Base-by-base conservation (phyloP, 2,113 vertebrate species). In the Sarotherodon lohbergeri region DNA sequence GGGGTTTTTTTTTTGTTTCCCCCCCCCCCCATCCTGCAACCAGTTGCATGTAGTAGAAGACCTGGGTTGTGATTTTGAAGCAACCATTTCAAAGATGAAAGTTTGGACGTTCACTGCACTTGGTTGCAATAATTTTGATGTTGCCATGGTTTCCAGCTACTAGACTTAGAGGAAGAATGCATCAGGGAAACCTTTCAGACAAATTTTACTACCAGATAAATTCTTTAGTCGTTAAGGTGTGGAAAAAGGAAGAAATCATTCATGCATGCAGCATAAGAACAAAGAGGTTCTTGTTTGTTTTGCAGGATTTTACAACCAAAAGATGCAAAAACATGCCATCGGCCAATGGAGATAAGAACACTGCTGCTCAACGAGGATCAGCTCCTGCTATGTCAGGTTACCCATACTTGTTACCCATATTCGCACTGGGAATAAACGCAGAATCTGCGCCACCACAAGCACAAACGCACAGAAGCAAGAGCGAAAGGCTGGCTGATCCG, bases 1-100 rank as follows among this genome's bases (percentile, higher is more conserved):
- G 27, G 27, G 13, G 66, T 27, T 46, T 0, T 6, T 2, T 46
- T 73, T 17, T 0, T 0, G 22, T 22, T 22, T 22, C 22, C 22
- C 22, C 27, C 27, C 27, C 27, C 27, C 27, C n/a, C 8, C 22
- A 27, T 46, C 46, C 16, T 73, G 41, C 8, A 24, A 73, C 41
- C 0, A 3, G 17, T 11, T 73, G 8, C 22, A 27, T 17, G 68
- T 16, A 46, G 39, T 10, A 24, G 39, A 27, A 73, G 41, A 73
- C 68, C 66, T 27, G 68, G 1, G 39, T 43, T 17, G 7, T 9
- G 13, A 17, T 16, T 73, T 4, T 16, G 24, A 17, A 73, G 68
- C 68, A 73, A 73, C 68, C 39, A 27, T 27, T 46, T 73, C 22
- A 73, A 27, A 46, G 39, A 0, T 8, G 27, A 24, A 46, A 73